These are phyloP conservation scores for Crotalus horridus DNA, from an alignment of 2,113 vertebrate species.

Conservation along the genomic window DNA sequence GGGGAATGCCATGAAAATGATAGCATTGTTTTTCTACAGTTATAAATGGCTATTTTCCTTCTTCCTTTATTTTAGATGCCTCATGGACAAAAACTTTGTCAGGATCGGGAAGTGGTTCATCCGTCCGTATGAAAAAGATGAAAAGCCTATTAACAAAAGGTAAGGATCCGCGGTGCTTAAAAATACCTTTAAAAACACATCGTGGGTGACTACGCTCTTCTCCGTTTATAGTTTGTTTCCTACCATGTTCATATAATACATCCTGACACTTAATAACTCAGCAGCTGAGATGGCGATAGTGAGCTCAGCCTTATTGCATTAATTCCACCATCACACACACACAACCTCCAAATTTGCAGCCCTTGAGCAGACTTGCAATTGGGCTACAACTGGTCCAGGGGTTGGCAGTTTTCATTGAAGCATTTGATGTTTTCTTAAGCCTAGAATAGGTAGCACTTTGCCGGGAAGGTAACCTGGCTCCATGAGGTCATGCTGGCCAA, in stretches of 20 bases:
- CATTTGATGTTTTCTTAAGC: not conserved
- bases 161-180: slow-evolving; percentile 58
- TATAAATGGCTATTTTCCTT: slow-evolving; percentile 9
- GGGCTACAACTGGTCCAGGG: not conserved
- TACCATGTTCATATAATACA: not conserved
- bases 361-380: not conserved
- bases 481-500: not conserved
- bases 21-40: not conserved
- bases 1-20: not conserved
- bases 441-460: not conserved
- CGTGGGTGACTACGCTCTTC: not conserved
- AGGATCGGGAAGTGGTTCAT: slow-evolving; percentile 97
- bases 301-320: slow-evolving; percentile 3
- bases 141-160: slow-evolving; percentile 91
- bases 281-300: slow-evolving; percentile 13
- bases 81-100: slow-evolving; percentile 96
- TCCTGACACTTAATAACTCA: not conserved
- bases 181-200: not conserved
- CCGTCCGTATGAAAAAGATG: slow-evolving; percentile 89
- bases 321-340: not conserved
- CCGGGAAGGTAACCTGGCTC: not conserved
- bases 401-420: not conserved
- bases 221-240: not conserved
- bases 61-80: slow-evolving; percentile 77
- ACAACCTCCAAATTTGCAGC: not conserved